phyloP scores from a whole-genome alignment of 1,140 invertebrate genomes.

The Holotrichia oblita region DNA sequence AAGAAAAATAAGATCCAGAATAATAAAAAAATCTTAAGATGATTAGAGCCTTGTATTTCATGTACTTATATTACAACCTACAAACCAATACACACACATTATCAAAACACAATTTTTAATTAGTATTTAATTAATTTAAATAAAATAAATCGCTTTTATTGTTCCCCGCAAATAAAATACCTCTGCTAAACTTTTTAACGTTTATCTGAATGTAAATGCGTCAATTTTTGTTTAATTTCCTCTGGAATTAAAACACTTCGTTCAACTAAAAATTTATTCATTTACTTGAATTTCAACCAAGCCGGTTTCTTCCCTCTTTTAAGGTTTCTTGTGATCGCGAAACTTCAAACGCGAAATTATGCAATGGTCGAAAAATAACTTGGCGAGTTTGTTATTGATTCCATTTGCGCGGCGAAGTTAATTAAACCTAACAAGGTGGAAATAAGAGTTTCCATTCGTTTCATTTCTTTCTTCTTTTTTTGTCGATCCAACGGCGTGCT shows the following conservation, averaged over 20 bases:
- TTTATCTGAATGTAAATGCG: too few species aligned
- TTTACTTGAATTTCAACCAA: background rate
- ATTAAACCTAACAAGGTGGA: constrained; percentile 22
- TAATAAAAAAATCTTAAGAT: too few species aligned
- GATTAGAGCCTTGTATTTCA: too few species aligned
- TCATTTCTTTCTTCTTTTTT: constrained; percentile 6
- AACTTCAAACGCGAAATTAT: constrained; percentile 14
- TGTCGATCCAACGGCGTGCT: background rate
- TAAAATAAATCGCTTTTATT: too few species aligned
- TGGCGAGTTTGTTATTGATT: constrained; percentile 22
- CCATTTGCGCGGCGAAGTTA: constrained; percentile 13
- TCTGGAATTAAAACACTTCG: background rate
- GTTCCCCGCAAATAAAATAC: too few species aligned
- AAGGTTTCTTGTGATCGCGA: background rate
- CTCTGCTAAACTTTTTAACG: too few species aligned
- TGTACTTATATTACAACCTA: too few species aligned
- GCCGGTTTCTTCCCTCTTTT: background rate
- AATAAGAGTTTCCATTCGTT: constrained; percentile 32
- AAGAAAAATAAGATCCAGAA: too few species aligned
- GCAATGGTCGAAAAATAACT: constrained; percentile 27
- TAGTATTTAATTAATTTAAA: too few species aligned
- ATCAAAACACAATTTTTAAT: too few species aligned
- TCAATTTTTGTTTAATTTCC: too few species aligned
- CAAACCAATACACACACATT: too few species aligned
- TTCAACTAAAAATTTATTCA: background rate